A percentile compares a stretch with the other conserved stretches of the same genome.
These are phyloP conservation scores for Notamacropus eugenii DNA, from an alignment of 2,797 vertebrate genomes.

Conservation along the genomic window DNA sequence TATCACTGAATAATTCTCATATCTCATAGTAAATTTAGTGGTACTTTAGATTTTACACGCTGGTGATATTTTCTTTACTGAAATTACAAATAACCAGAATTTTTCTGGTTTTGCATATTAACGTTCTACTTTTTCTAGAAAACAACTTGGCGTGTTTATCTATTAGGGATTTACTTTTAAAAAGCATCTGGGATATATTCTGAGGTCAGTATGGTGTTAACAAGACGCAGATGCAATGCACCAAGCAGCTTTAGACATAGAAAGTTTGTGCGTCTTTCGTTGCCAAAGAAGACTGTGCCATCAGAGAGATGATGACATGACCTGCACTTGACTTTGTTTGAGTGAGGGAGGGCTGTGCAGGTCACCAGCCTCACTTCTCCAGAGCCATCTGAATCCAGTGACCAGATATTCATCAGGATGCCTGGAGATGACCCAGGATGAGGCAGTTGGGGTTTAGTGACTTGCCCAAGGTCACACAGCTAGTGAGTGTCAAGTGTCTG, in stretches of 20 bases:
- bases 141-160: background rate
- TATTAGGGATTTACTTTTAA: background rate
- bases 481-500: too few relatives aligned
- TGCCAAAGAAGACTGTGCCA: too few relatives aligned
- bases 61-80: background rate
- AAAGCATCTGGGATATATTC: background rate
- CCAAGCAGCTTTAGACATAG: background rate
- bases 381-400: too few relatives aligned
- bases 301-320: too few relatives aligned
- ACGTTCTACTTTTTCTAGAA: background rate
- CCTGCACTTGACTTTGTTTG: too few relatives aligned
- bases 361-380: too few relatives aligned
- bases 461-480: too few relatives aligned
- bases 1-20: constrained; percentile 19
- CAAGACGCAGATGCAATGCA: background rate
- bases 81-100: background rate
- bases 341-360: too few relatives aligned
- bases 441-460: too few relatives aligned
- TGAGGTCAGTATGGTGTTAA: background rate
- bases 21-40: background rate
- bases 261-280: too few relatives aligned
- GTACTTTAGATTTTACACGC: background rate
- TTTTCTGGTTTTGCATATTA: background rate
- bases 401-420: too few relatives aligned
- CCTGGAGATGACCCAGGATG: too few relatives aligned